Base-by-base conservation (phyloP, 2,797 vertebrate genomes). In the Gallinago solitaria region DNA sequence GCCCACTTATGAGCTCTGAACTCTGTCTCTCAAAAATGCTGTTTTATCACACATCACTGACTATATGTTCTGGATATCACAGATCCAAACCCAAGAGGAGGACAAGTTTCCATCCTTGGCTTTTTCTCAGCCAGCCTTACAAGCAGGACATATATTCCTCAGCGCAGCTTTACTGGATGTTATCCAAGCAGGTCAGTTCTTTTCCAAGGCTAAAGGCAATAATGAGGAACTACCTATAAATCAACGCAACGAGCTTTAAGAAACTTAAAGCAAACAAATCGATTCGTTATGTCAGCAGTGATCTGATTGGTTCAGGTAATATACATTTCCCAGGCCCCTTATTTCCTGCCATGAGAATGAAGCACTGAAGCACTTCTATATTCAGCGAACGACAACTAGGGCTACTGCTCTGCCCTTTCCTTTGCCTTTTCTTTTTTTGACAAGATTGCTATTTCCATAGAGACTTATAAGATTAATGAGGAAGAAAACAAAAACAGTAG, bases 201-300 rank as follows among this genome's bases (percentile, higher is more conserved):
- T 60, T 85, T 94, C 63, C 78, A 60, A 87, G 60, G 60, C 57
- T 89, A 70, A 3, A 82, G 69, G n/a, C 50, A 89, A 92, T 74
- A 89, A 83, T n/a, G 87, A 90, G 64, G 16, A 92, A 41, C 54
- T 67, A 67, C 33, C 54, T 64, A 90, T 89, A 95, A 94, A 93
- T 95, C 87, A 93, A 57, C 11, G 30, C 83, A 96, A 78, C 48
- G 86, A 89, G 17, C 20, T 88, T 82, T 67, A 69, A 59, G 65
- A 93, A 86, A 94, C 64, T 68, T 95, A 89, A 92, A 90, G 65
- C 27, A 88, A 91, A 93, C 45, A 75, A 95, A 76, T 3, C 41
- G 64, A 61, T 81, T 28, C 23, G 41, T 89, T 90, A 50, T 73
- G 28, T 47, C 57, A 87, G 60, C 16, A 70, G 37, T 41, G 27